Evolutionary conservation across 2,888 invertebrate species (phyloP).

Genomic region (Keiferia lycopersicella): DNA sequence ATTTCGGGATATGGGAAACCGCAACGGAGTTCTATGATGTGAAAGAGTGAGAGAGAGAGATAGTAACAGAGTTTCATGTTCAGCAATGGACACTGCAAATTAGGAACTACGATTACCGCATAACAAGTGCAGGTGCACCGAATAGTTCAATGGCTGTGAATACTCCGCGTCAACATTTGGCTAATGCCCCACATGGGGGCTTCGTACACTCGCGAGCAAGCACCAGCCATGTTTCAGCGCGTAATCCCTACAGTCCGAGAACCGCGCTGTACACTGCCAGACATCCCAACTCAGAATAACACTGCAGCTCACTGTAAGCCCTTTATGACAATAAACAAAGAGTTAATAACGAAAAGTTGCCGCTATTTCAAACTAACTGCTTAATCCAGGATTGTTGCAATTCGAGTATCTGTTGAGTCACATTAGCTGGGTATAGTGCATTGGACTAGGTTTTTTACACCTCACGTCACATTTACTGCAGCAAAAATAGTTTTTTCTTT

Average conservation of each 20-base stretch:
- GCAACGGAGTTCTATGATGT: too few relatives aligned
- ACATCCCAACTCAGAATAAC: conserved; percentile 35
- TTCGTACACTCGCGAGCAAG: conserved; percentile 8
- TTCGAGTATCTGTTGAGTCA: conserved; percentile 3
- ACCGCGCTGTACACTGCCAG: background rate
- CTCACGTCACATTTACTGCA: too few relatives aligned
- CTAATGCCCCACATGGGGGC: conserved; percentile 26
- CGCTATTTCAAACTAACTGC: conserved; percentile 13
- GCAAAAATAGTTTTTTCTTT: too few relatives aligned
- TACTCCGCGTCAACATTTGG: conserved; percentile 23
- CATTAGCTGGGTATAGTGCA: background rate
- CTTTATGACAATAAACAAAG: conserved; percentile 41
- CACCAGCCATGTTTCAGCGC: conserved; percentile 9
- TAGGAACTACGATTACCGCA: conserved; percentile 2
- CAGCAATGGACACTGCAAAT: too few relatives aligned
- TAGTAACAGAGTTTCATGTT: background rate
- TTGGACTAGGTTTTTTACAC: background rate
- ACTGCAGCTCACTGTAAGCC: conserved; percentile 37
- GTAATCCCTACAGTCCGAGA: conserved; percentile 7
- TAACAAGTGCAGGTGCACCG: conserved; percentile 22
- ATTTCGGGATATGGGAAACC: too few relatives aligned
- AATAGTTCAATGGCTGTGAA: conserved; percentile 30
- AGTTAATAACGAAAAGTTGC: conserved; percentile 20
- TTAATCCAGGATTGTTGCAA: conserved; percentile 4
- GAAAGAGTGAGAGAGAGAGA: too few relatives aligned